phyloP scores from a whole-genome alignment of 2,797 vertebrate species.

The Acanthis flammea region DNA sequence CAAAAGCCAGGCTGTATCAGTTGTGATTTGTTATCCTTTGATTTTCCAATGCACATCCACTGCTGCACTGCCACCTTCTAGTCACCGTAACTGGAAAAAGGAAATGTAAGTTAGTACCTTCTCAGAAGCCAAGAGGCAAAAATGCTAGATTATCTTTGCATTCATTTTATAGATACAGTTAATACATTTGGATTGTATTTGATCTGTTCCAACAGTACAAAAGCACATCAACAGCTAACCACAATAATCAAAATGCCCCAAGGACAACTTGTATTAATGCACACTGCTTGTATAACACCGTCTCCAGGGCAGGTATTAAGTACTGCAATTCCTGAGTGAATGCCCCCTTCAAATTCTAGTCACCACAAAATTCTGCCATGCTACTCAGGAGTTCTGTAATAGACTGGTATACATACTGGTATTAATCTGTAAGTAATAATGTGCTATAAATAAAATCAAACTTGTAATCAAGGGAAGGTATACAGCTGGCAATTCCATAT shows the following conservation, averaged over 20 bases:
- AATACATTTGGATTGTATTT: not conserved
- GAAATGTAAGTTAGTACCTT: not conserved
- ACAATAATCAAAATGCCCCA: not conserved
- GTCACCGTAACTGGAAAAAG: not conserved
- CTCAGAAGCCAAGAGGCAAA: not conserved
- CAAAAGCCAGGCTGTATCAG: not conserved
- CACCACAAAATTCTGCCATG: not conserved
- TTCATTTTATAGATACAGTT: not conserved
- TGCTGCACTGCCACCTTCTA: not conserved
- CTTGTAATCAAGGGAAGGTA: not conserved
- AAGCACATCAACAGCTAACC: not conserved
- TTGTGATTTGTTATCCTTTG: not conserved
- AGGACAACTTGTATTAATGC: not conserved
- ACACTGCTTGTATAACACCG: not conserved
- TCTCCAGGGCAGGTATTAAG: not conserved
- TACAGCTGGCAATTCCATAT: not conserved
- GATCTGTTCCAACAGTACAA: not conserved
- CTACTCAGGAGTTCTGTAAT: not conserved
- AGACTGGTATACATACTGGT: not conserved
- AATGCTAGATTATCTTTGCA: not conserved
- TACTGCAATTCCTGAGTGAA: not conserved
- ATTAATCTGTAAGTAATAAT: not conserved
- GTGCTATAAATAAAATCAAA: not conserved
- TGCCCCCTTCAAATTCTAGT: not conserved
- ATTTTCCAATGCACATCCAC: not conserved